A percentile compares a stretch with the other conserved stretches of the same genome.
phyloP scores from a whole-genome alignment of 2,797 vertebrate species.

The Hippocampus kuda region DNA sequence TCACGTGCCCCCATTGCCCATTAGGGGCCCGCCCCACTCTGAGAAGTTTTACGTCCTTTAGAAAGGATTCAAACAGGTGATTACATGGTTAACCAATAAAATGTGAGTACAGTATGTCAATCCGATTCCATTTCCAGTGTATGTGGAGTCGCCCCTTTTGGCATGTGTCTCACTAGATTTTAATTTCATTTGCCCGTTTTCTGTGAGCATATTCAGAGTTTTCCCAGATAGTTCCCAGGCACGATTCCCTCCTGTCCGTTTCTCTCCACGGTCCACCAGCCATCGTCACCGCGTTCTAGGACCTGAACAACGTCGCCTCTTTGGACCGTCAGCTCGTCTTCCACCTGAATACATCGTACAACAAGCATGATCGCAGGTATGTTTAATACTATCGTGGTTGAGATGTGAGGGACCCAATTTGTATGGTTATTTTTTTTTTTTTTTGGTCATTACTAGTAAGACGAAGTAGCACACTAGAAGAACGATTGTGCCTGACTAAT shows the following conservation, averaged over 20 bases:
- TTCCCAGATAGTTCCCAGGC: constrained; percentile 81
- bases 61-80: not conserved
- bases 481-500: too few relatives aligned
- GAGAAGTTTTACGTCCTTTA: too few relatives aligned
- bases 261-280: constrained; percentile 83
- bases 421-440: too few relatives aligned
- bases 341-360: constrained; percentile 57
- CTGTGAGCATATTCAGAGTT: constrained; percentile 35
- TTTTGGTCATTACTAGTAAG: too few relatives aligned
- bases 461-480: too few relatives aligned
- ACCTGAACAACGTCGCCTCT: constrained; percentile 76
- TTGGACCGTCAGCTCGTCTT: constrained; percentile 76
- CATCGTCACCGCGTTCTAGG: constrained; percentile 70
- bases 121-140: not conserved
- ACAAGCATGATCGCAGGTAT: not conserved
- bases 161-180: not conserved
- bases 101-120: too few relatives aligned
- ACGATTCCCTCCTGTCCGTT: constrained; percentile 74
- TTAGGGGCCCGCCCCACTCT: too few relatives aligned
- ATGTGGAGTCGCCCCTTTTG: not conserved
- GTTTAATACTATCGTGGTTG: not conserved
- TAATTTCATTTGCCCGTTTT: not conserved
- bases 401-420: too few relatives aligned
- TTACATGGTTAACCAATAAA: not conserved
- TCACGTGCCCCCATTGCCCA: too few relatives aligned